phyloP scores from a whole-genome alignment of 2,113 vertebrate genomes.

The Lamprologus tigripictilis region DNA sequence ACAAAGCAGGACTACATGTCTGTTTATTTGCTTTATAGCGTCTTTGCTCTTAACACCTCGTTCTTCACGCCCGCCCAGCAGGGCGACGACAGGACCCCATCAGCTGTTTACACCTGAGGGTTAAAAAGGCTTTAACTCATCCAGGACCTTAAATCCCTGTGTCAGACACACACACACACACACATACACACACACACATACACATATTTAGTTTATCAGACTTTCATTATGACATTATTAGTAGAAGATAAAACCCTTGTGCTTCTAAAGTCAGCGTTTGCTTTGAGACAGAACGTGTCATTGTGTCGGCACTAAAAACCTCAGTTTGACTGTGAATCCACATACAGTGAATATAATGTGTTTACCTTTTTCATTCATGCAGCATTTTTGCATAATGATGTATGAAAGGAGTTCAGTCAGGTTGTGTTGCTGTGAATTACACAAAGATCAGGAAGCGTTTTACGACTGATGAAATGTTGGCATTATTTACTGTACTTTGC shows the following conservation, averaged over 20 bases:
- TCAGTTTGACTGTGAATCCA: neutral
- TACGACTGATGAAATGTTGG: neutral
- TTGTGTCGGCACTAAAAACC: neutral
- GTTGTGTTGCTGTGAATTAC: neutral
- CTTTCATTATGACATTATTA: neutral
- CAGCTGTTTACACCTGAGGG: neutral
- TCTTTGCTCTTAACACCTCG: neutral
- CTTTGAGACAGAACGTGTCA: neutral
- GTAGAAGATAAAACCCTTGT: neutral
- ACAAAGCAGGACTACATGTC: neutral
- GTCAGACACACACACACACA: neutral
- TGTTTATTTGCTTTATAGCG: neutral
- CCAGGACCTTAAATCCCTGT: neutral
- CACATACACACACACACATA: too few species aligned
- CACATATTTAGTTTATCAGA: neutral
- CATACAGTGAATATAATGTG: neutral
- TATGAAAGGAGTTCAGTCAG: neutral
- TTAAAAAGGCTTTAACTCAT: neutral
- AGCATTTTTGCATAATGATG: neutral
- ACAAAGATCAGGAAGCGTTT: neutral
- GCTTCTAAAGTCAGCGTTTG: neutral
- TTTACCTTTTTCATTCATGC: neutral
- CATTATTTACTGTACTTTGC: neutral
- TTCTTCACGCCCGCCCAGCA: neutral
- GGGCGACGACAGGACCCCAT: rapidly evolving